Percentiles rank a stretch among this genome's conserved stretches.
phyloP scores from a whole-genome alignment of 1,140 invertebrate genomes.

The Dinothrombium tinctorium region DNA sequence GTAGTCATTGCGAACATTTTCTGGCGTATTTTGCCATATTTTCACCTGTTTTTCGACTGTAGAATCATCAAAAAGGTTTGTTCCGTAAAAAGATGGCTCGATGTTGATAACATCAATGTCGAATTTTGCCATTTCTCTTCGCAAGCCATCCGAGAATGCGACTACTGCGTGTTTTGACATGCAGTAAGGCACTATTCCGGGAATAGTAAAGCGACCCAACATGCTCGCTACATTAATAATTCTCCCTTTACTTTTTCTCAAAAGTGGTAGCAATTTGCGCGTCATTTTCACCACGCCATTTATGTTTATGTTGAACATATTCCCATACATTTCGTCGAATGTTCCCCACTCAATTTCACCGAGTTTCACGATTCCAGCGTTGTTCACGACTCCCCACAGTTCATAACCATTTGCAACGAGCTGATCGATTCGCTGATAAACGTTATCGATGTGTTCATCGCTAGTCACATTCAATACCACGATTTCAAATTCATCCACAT shows the following conservation, averaged over 20 bases:
- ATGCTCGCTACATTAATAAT: slow-evolving; percentile 29
- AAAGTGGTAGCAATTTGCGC: slow-evolving; percentile 45
- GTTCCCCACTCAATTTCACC: slow-evolving; percentile 28
- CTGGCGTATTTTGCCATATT: no score
- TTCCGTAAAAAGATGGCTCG: slow-evolving; percentile 28
- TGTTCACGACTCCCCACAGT: slow-evolving; percentile 70
- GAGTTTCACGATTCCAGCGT: slow-evolving; percentile 33
- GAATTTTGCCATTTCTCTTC: slow-evolving; percentile 46
- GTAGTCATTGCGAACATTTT: no score
- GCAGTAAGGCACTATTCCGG: slow-evolving; percentile 18
- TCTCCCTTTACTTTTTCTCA: slow-evolving; percentile 31
- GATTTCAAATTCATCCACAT: slow-evolving; percentile 15
- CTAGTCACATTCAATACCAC: slow-evolving; percentile 24
- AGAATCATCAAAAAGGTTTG: no score
- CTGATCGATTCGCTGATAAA: slow-evolving; percentile 1
- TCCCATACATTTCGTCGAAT: slow-evolving; percentile 13
- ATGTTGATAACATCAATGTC: slow-evolving; percentile 45
- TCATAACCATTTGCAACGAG: slow-evolving; percentile 17
- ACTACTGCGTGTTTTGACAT: slow-evolving; percentile 27
- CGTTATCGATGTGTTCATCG: slow-evolving; percentile 9
- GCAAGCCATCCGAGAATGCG: slow-evolving; percentile 39
- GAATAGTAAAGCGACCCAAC: slow-evolving; percentile 7
- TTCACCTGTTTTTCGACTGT: no score
- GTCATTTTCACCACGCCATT: slow-evolving; percentile 29
- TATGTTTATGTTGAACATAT: slow-evolving; percentile 34